Evolutionary conservation across 2,888 invertebrate species (phyloP).

Genomic region (Scrobipalpa atriplicella): DNA sequence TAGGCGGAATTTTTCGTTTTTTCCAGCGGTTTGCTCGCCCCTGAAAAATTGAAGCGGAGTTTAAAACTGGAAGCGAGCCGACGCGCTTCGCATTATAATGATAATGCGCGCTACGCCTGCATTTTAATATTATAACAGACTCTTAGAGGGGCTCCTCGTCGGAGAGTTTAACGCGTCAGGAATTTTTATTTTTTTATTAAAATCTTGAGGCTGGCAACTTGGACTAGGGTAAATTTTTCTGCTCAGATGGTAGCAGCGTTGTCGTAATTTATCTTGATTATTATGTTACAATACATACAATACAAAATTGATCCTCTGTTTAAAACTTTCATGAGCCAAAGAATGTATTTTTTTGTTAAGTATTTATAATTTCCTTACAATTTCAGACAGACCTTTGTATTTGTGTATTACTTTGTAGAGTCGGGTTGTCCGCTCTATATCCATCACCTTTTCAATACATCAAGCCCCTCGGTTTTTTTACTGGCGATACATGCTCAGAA

Average conservation of each 20-base stretch:
- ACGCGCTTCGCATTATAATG: conserved; percentile 49
- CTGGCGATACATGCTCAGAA: too few species aligned
- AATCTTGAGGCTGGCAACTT: conserved; percentile 28
- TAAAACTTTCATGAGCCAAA: too few species aligned
- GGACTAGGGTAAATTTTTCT: background rate
- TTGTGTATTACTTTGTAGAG: too few species aligned
- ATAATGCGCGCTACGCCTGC: conserved; percentile 48
- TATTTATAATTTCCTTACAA: too few species aligned
- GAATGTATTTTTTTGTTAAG: too few species aligned
- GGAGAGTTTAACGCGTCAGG: conserved; percentile 37
- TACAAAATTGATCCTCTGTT: too few species aligned
- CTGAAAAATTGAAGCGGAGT: conserved; percentile 53
- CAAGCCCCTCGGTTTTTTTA: too few species aligned
- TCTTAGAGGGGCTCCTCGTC: conserved; percentile 38
- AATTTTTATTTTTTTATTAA: conserved; percentile 36
- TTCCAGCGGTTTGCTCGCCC: conserved; percentile 46
- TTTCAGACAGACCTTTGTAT: too few species aligned
- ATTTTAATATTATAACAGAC: conserved; percentile 51
- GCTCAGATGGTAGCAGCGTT: background rate
- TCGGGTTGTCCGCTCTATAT: too few species aligned
- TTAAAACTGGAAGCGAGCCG: conserved; percentile 45
- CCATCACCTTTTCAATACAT: too few species aligned
- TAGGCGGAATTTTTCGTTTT: conserved; percentile 46
- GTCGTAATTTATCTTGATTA: background rate
- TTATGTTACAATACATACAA: too few species aligned